Percentiles rank a stretch among this genome's conserved stretches.
These are phyloP conservation scores for Carlito syrichta DNA, from an alignment of 2,113 vertebrate genomes.

Conservation along the genomic window DNA sequence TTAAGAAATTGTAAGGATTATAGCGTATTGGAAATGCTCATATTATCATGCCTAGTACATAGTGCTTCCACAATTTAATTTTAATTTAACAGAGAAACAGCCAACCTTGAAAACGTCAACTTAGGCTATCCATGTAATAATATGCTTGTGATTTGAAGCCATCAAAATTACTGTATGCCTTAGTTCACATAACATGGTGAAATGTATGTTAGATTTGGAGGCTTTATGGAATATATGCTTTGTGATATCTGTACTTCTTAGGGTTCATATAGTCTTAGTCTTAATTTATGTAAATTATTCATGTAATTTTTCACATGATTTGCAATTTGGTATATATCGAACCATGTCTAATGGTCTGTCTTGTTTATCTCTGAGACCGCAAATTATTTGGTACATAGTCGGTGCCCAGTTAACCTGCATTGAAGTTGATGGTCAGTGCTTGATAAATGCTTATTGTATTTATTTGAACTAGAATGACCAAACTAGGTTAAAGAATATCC, in stretches of 20 bases:
- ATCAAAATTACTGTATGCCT: background rate
- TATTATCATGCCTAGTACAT: background rate
- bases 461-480: background rate
- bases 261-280: background rate
- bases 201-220: background rate
- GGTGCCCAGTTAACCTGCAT: background rate
- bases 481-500: background rate
- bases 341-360: background rate
- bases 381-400: background rate
- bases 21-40: background rate
- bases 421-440: background rate
- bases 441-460: background rate
- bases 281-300: background rate
- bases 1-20: background rate
- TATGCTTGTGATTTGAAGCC: background rate
- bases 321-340: background rate
- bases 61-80: background rate
- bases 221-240: background rate
- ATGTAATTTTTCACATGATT: background rate
- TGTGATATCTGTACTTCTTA: background rate
- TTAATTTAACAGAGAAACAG: conserved; percentile 2
- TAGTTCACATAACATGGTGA: background rate
- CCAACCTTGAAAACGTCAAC: background rate
- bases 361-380: background rate
- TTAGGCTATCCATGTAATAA: background rate